Evolutionary conservation across 1,140 invertebrate genomes (phyloP), one percentile per base, ranked within the genome.

Genomic region (Neodiprion fabricii): DNA sequence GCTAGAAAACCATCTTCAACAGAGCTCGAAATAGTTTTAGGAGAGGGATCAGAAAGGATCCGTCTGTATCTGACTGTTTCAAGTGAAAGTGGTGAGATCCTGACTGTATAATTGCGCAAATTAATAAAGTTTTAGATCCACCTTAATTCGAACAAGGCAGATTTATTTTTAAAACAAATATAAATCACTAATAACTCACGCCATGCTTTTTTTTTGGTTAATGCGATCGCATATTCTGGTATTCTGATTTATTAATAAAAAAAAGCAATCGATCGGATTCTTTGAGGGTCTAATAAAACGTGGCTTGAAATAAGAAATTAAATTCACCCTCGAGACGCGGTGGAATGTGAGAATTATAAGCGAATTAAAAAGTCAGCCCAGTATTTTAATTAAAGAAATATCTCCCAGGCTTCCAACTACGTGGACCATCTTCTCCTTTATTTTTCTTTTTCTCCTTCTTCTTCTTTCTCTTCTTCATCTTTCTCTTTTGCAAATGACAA

Each of bases 261-360:
- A 61, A 14, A 12, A 17, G 53, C 53, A 61, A 17, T 61, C 53
- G 53, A 61, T 61, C 11, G n/a, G 53, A 61, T 61, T 61, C 53
- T 61, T n/a, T 61, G 53, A 17, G n/a, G 11, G 11, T 14, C 8
- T 61, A 61, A 14, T 17, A 17, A 14, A 61, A 14, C 53, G 11
- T 9, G 4, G 53, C 11, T 14, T 12, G 8, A 61, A 61, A 14
- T 17, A 17, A 61, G 53, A 61, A 61, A 61, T 61, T 7, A 40
- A 40, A 40, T 40, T 40, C 28, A 40, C 28, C 28, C n/a, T 61
- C 11, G n/a, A 61, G 11, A 61, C 53, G 53, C 53, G 53, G n/a
- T 17, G 53, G 53, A 61, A 61, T 61, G 53, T 61, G 53, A 61
- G 53, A 61, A 61, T 14, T 61, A 61, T 61, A 61, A 61, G n/a